Evolutionary conservation across 1,140 invertebrate genomes (phyloP).

Genomic region (Drosophila quadrilineata): DNA sequence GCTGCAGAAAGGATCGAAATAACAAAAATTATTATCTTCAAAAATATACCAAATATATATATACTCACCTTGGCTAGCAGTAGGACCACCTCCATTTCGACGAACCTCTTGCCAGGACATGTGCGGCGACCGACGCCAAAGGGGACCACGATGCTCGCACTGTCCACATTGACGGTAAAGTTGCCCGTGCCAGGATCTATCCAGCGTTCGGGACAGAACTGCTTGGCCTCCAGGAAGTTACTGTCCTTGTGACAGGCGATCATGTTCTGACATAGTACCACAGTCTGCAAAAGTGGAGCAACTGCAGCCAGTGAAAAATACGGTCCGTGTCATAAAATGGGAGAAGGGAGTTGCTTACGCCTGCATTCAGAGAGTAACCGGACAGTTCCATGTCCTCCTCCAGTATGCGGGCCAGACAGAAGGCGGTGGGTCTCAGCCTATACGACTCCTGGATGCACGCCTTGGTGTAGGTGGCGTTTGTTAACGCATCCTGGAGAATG

Average conservation of each 20-base stretch:
- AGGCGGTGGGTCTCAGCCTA: slow-evolving; percentile 90
- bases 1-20: slow-evolving; percentile 81
- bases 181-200: slow-evolving; percentile 82
- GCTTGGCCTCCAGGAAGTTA: slow-evolving; percentile 88
- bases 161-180: slow-evolving; percentile 76
- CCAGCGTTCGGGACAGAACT: slow-evolving; percentile 93
- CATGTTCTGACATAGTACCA: slow-evolving; percentile 92
- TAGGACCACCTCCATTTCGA: slow-evolving; percentile 89
- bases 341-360: slow-evolving; percentile 83
- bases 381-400: slow-evolving; percentile 89
- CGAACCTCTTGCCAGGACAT: slow-evolving; percentile 91
- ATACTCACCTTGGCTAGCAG: slow-evolving; percentile 86
- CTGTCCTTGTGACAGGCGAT: slow-evolving; percentile 89
- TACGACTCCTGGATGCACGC: slow-evolving; percentile 94
- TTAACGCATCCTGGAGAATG: slow-evolving; percentile 84
- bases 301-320: too few relatives aligned
- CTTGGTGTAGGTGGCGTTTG: slow-evolving; percentile 88
- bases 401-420: slow-evolving; percentile 90
- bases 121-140: slow-evolving; percentile 93
- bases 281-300: slow-evolving; percentile 84
- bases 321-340: too few relatives aligned
- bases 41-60: background rate
- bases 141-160: slow-evolving; percentile 87
- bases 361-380: slow-evolving; percentile 89
- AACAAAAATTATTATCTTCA: background rate